phyloP scores from a whole-genome alignment of 35 echinoderm and acorn worm species.

The Heliocidaris tuberculata region DNA sequence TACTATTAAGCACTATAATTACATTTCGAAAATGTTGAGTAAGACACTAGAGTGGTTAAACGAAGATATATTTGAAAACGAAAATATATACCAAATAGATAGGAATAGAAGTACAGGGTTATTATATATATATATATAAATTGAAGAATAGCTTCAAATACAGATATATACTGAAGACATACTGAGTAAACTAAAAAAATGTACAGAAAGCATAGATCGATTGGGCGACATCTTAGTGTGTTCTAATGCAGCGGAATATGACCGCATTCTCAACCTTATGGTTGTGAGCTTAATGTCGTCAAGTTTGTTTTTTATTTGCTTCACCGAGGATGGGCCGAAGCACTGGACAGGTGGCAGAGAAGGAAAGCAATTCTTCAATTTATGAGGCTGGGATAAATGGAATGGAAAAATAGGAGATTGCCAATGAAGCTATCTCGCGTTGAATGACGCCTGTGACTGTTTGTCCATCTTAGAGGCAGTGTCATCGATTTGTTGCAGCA shows the following conservation, averaged over 20 bases:
- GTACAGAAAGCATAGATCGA: no score
- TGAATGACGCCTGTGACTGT: neutral
- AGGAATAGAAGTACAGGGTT: no score
- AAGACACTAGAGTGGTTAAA: no score
- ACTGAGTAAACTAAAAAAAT: no score
- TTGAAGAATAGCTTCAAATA: no score
- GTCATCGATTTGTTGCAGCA: neutral
- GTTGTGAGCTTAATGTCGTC: neutral
- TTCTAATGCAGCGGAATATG: neutral
- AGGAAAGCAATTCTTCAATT: conserved; percentile 12
- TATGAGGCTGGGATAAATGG: neutral
- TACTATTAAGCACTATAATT: no score
- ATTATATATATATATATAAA: no score
- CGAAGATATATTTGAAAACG: no score
- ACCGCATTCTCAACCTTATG: neutral
- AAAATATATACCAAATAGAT: no score
- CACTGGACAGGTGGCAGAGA: neutral
- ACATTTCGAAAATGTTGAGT: no score
- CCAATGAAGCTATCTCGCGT: neutral
- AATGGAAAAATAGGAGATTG: conserved; percentile 15
- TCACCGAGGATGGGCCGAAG: neutral
- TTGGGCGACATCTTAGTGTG: no score
- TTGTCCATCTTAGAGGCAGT: neutral
- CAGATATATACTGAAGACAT: no score
- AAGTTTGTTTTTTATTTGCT: neutral